Evolutionary conservation across 37 sponge, comb jelly and placozoan species (phyloP), one percentile per base, ranked within the genome.

Genomic region (Cliona cf. orientalis): DNA sequence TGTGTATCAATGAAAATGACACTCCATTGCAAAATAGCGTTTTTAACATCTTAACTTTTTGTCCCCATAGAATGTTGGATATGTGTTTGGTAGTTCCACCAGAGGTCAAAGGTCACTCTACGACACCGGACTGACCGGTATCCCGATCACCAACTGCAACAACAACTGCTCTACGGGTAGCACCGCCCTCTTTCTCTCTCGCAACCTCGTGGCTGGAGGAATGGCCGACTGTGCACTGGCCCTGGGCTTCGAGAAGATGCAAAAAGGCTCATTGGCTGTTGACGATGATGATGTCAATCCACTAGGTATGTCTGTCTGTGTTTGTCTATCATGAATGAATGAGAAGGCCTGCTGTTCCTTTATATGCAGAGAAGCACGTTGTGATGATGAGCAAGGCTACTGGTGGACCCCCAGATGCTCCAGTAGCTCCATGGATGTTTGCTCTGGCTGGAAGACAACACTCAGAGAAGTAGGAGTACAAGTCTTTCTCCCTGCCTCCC

Each of bases 221-320:
- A 31, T 87, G 68, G 78, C 79, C 28, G 23, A 58, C 4, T 91
- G 92, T 57, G 79, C 68, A 2, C 46, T 91, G 22, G 87, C 92
- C 34, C 58, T 91, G 38, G 92, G 92, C 36, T 81, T 91, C 70
- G 92, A 91, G 79, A 86, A 87, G 62, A 91, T 91, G 92, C 87
- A 80, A 74, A 86, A 86, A 64, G 87, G 87, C 34, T 31, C 87
- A 4, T 67, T 86, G 31, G 41, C 46, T 29, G 3, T 72, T 23
- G 87, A 80, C 7, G 80, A 36, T 36, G 66, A 79, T 6, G 87
- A 53, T 34, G 86, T 78, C 34, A 67, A 85, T 72, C 86, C 86
- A 1, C 9, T 85, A 23, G 84, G 84, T 84, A 59, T 29, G 32
- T 42, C 37, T 55, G 5, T 62, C 29, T 29, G 25, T 22, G 3